A percentile compares a stretch with the other conserved stretches of the same genome.
Evolutionary conservation across 2,888 invertebrate genomes (phyloP).

Genomic region (Panopea generosa): DNA sequence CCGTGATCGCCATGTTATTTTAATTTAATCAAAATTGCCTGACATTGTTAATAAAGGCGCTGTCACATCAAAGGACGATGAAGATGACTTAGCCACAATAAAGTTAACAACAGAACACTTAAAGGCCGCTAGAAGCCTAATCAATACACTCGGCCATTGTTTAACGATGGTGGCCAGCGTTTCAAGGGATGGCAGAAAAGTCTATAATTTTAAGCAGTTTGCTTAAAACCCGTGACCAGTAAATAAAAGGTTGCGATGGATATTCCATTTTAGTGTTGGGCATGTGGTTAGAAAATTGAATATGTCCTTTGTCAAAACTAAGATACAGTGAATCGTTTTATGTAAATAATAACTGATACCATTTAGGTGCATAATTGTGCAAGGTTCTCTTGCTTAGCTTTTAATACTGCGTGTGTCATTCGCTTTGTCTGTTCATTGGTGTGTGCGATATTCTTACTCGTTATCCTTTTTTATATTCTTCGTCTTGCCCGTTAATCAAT

Average conservation of each 20-base stretch:
- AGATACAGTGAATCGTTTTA: too few species aligned
- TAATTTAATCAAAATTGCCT: constrained; percentile 36
- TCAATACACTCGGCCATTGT: constrained; percentile 21
- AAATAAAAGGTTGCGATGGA: not conserved
- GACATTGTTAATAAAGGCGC: constrained; percentile 16
- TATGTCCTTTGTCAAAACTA: too few species aligned
- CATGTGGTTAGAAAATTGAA: too few species aligned
- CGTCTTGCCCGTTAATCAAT: too few species aligned
- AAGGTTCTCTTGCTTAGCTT: too few species aligned
- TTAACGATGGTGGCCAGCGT: not conserved
- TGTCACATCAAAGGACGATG: constrained; percentile 49
- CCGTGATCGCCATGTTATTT: constrained; percentile 10
- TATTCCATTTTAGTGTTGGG: too few species aligned
- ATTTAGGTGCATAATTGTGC: too few species aligned
- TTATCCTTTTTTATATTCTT: too few species aligned
- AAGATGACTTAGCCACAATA: constrained; percentile 27
- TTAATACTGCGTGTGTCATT: too few species aligned
- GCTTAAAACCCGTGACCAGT: constrained; percentile 8
- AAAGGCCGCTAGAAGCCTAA: not conserved
- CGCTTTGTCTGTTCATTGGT: too few species aligned
- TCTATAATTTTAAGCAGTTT: constrained; percentile 14
- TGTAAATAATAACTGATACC: too few species aligned
- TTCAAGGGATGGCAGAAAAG: not conserved
- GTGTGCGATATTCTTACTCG: too few species aligned
- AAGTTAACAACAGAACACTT: constrained; percentile 19